Conservation (phyloP, 2,113 vertebrate genomes). For the Pao palembangensis region DNA sequence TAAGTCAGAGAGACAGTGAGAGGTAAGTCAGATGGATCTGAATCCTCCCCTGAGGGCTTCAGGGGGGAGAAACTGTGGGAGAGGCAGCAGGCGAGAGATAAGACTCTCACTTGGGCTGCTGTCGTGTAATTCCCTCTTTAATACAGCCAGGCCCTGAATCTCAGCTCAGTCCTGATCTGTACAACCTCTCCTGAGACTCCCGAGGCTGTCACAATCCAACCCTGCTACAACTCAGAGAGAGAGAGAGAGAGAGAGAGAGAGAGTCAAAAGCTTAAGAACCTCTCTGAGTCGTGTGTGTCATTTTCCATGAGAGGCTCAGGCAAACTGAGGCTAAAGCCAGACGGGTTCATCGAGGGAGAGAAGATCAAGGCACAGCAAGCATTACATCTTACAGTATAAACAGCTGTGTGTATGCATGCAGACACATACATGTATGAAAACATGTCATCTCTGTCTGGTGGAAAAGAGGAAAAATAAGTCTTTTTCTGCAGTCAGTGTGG, state of each 20-base stretch:
- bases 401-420: slow-evolving; percentile 26
- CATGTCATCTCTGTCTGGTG: slow-evolving; percentile 2
- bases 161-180: slow-evolving; percentile 73
- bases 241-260: slow-evolving; percentile 17
- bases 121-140: slow-evolving; percentile 74
- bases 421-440: background rate
- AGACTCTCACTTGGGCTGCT: slow-evolving; percentile 70
- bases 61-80: slow-evolving; percentile 42
- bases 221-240: slow-evolving; percentile 48
- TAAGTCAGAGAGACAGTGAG: slow-evolving; percentile 40
- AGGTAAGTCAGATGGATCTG: slow-evolving; percentile 50
- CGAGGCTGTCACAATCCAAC: slow-evolving; percentile 52
- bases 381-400: slow-evolving; percentile 39
- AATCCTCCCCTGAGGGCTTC: slow-evolving; percentile 45
- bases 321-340: slow-evolving; percentile 51
- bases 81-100: slow-evolving; percentile 71
- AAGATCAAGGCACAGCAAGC: slow-evolving; percentile 58
- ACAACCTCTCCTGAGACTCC: slow-evolving; percentile 74
- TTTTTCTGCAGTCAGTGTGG: too few relatives aligned
- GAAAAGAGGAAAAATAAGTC: too few relatives aligned
- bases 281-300: slow-evolving; percentile 55
- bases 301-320: slow-evolving; percentile 55
- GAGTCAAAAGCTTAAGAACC: background rate
- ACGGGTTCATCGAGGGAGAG: slow-evolving; percentile 52
- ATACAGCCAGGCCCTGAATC: slow-evolving; percentile 73